These are phyloP conservation scores for Rhea americana DNA, from an alignment of 2,113 vertebrate genomes.

Conservation along the genomic window DNA sequence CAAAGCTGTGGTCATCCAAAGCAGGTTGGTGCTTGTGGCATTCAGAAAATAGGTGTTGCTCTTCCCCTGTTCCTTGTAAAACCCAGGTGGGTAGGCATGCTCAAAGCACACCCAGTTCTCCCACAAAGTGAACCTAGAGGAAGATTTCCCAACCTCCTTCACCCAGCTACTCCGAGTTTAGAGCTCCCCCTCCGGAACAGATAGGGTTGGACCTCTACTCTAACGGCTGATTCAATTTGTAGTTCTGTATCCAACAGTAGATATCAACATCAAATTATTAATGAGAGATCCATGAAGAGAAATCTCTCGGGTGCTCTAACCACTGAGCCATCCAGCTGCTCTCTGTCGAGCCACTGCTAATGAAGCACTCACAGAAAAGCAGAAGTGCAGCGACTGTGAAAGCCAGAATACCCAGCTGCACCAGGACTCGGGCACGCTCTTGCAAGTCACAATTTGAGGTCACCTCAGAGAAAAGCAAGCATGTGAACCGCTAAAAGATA, in stretches of 20 bases:
- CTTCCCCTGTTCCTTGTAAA: background rate
- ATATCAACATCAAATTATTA: fast-evolving
- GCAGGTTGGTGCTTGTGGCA: background rate
- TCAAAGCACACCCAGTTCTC: fast-evolving
- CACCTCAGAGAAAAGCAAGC: background rate
- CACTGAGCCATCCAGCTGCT: background rate
- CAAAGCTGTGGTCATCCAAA: background rate
- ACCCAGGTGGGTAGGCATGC: background rate
- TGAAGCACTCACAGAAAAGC: fast-evolving
- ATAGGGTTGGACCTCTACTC: background rate
- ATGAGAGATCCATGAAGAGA: background rate
- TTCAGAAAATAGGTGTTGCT: background rate
- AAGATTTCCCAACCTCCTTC: background rate
- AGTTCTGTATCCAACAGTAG: background rate
- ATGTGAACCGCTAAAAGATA: background rate
- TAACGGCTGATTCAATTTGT: background rate
- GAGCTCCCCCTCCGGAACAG: fast-evolving
- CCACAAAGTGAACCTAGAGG: background rate
- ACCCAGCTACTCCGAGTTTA: background rate
- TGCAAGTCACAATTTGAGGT: background rate
- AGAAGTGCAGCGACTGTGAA: background rate
- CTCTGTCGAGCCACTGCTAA: background rate
- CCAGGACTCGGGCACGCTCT: fast-evolving
- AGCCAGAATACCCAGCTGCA: background rate
- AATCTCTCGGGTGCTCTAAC: background rate